Conservation (phyloP, 2,888 invertebrate species). For the Hypolimnas misippus region DNA sequence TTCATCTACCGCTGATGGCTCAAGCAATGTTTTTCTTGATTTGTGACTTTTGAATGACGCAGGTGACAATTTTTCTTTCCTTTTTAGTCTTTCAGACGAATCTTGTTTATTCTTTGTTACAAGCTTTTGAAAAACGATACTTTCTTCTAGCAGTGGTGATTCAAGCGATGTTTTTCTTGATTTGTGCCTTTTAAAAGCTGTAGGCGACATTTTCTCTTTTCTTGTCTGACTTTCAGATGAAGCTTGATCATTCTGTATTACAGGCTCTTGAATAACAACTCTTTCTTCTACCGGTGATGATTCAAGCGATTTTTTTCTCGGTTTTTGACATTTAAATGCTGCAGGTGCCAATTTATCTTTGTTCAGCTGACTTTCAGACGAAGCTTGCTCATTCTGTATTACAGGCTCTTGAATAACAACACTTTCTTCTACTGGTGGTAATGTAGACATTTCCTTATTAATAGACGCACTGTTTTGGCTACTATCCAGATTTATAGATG, state of each 20-base stretch:
- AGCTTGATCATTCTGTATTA: neutral
- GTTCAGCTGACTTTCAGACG: neutral
- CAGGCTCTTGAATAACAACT: neutral
- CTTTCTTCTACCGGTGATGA: neutral
- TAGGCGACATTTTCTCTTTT: neutral
- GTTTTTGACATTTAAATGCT: neutral
- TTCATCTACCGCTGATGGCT: too few relatives aligned
- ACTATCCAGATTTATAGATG: constrained; percentile 21
- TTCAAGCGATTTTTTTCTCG: neutral
- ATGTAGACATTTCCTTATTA: neutral
- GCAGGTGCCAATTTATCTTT: neutral
- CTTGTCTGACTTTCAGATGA: neutral
- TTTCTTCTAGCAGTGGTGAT: neutral
- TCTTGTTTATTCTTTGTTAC: neutral
- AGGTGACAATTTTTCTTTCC: neutral
- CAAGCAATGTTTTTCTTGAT: neutral
- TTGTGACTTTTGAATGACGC: neutral
- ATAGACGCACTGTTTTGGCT: neutral
- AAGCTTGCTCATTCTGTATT: neutral
- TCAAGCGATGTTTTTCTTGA: neutral
- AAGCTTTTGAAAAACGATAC: too few relatives aligned
- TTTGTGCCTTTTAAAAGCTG: neutral
- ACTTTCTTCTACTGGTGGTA: neutral
- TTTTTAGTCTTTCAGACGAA: neutral
- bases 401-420: neutral